Evolutionary conservation across 2,113 vertebrate species (phyloP), one percentile per base, ranked within the genome.

Genomic region (Platysternon megacephalum): DNA sequence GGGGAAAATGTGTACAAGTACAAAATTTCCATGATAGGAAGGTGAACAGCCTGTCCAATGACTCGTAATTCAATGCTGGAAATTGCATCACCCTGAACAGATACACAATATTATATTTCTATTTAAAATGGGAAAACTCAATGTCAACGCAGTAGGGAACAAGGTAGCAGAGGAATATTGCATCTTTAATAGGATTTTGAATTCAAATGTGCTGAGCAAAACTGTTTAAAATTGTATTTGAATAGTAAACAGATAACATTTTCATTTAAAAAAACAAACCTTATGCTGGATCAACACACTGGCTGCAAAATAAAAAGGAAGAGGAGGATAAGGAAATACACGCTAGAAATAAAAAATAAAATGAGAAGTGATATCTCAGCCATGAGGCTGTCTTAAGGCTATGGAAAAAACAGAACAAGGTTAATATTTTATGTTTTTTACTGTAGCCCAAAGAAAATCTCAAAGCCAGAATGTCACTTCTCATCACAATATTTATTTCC

Each of bases 111-210:
- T 98, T 97, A 94, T 97, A 98, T 97, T 98, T 95, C 65, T 65
- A 94, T 93, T 95, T 97, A 97, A 97, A 98, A 97, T 82, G 79
- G 85, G 58, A 91, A 96, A 97, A 96, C 51, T 93, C 93, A 83
- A 86, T 90, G 88, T 85, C 94, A 97, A 97, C 76, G 1, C 85
- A 82, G 93, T 88, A 17, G 42, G 97, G 95, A 95, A 95, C 97
- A 97, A 97, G 96, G 97, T 85, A 97, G 96, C 86, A 82, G 88
- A 98, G 90, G 96, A 98, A 97, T 97, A 98, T 88, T 98, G 97
- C 89, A 94, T 97, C 97, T 97, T 98, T 98, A 98, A 98, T 98
- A 96, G 98, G 98, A 98, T 98, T 98, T 98, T 97, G 93, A 95
- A 97, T 98, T 98, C 97, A 98, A 98, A 98, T 98, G 93, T 95